Base-by-base conservation (phyloP, 2,888 invertebrate genomes). In the Drosophila nr. perissopoda region DNA sequence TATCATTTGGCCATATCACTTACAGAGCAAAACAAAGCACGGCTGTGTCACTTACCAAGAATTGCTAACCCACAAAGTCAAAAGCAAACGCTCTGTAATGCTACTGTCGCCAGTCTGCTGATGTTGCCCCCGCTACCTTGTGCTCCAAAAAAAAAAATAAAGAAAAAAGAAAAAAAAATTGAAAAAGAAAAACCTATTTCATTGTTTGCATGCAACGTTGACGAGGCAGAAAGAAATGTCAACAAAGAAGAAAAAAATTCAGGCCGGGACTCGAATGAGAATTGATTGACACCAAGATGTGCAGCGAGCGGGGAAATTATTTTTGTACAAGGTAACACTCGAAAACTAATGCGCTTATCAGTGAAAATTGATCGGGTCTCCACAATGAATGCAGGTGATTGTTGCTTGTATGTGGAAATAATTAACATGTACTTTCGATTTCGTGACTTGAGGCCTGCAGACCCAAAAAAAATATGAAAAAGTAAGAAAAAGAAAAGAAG, bases 391-490 rank as follows among this genome's bases (percentile, higher is more conserved):
- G 87, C 87, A 86, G 83, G 87, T 86, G 85, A 85, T 82, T 85
- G 83, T 86, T 73, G 74, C 33, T 59, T 83, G 79, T 87, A 77
- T 88, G 84, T 75, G 77, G 77, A 87, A 89, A 89, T 84, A 90
- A 87, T 90, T 89, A 87, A 87, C 87, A 84, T 84, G 89, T 87
- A 90, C 87, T 90, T 87, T 90, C 90, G 64, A 90, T 90, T 87
- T 90, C 87, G 86, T 88, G 83, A 78, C 80, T 80, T 51, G 63
- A 42, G 34, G 7, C 42, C 25, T 16, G 29, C 18, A 63, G 71
- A 36, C 38, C 49, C 63, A 56, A 38, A 40, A 31, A 10, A 31
- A 31, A 31, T 2, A 52, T 11, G 10, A 36, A 36, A 25, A 45
- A 29, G 29, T 29, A n/a, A 18, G 7, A 21, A 52, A 52, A 75